Conservation (phyloP, 2,113 vertebrate genomes). For the Hyperopisus bebe region DNA sequence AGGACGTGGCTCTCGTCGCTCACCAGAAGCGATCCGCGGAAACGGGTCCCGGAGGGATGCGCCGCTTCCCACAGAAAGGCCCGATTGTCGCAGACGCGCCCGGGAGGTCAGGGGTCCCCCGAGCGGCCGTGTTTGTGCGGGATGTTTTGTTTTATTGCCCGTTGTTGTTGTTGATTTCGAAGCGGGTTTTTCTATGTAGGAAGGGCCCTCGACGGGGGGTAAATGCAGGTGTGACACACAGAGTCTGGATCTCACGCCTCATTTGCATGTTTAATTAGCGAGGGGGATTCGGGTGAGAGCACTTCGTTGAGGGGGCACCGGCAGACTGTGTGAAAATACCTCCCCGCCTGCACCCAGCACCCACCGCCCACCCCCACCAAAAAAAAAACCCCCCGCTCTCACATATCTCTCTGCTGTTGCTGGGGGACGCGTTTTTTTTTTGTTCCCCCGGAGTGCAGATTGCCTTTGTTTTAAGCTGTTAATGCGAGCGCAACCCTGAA, state of each 20-base stretch:
- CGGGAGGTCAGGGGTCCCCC: slow-evolving; percentile 23
- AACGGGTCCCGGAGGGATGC: not conserved
- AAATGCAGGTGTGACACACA: slow-evolving; percentile 87
- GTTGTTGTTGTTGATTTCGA: slow-evolving; percentile 44
- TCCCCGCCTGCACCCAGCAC: slow-evolving; percentile 49
- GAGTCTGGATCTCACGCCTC: slow-evolving; percentile 83
- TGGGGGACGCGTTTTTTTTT: slow-evolving; percentile 66
- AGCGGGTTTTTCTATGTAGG: slow-evolving; percentile 66
- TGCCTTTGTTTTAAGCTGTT: slow-evolving; percentile 93
- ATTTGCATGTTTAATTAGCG: slow-evolving; percentile 96
- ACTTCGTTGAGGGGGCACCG: slow-evolving; percentile 75
- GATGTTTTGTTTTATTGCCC: slow-evolving; percentile 45
- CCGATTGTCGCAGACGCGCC: slow-evolving; percentile 34
- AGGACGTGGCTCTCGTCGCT: not conserved
- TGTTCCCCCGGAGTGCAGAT: slow-evolving; percentile 75
- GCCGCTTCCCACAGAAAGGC: slow-evolving; percentile 59
- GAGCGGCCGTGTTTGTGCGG: slow-evolving; percentile 44
- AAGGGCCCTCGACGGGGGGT: slow-evolving; percentile 76
- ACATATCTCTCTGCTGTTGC: slow-evolving; percentile 57
- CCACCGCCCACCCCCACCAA: slow-evolving; percentile 45
- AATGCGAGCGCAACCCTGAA: slow-evolving; percentile 76
- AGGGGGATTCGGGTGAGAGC: slow-evolving; percentile 75
- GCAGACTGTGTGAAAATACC: slow-evolving; percentile 76
- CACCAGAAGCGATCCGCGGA: not conserved
- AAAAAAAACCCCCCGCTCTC: slow-evolving; percentile 38